Conservation (phyloP, 30 jellyfish, hydroid and myxozoan species). For the Aurelia sp. region DNA sequence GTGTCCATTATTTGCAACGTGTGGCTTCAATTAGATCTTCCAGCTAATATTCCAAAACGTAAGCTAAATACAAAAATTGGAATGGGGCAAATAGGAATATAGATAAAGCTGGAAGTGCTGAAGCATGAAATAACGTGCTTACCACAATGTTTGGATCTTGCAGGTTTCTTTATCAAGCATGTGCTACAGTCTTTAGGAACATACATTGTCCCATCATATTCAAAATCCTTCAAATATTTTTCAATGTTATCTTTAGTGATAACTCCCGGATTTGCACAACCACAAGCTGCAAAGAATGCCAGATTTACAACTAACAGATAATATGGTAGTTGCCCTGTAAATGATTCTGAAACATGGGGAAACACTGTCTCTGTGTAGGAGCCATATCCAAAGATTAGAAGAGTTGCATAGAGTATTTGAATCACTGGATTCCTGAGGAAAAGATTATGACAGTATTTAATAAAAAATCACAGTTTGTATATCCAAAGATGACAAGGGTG, state of each 20-base stretch:
- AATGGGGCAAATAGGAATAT: no score
- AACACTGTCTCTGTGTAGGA: conserved; percentile 80
- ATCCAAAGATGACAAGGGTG: no score
- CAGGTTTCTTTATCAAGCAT: conserved; percentile 86
- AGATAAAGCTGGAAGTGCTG: no score
- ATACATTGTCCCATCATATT: conserved; percentile 80
- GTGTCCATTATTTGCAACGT: no score
- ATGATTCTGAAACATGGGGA: conserved; percentile 80
- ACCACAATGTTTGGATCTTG: conserved; percentile 97
- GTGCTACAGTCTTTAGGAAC: conserved; percentile 73
- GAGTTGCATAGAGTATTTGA: conserved; percentile 72
- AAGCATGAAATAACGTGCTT: not conserved
- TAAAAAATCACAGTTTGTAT: no score
- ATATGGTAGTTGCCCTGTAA: conserved; percentile 78
- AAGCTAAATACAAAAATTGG: no score
- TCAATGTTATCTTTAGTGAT: conserved; percentile 39
- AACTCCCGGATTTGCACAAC: conserved; percentile 85
- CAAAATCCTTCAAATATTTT: conserved; percentile 40
- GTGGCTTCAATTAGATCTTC: no score
- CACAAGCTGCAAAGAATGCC: conserved; percentile 72
- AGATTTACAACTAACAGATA: conserved; percentile 69
- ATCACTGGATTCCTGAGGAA: conserved; percentile 78
- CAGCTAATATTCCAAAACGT: no score
- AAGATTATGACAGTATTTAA: not conserved
- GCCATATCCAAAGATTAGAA: conserved; percentile 75